Evolutionary conservation across 1,140 invertebrate genomes (phyloP).

Genomic region (Pseudomyrmex concolor): DNA sequence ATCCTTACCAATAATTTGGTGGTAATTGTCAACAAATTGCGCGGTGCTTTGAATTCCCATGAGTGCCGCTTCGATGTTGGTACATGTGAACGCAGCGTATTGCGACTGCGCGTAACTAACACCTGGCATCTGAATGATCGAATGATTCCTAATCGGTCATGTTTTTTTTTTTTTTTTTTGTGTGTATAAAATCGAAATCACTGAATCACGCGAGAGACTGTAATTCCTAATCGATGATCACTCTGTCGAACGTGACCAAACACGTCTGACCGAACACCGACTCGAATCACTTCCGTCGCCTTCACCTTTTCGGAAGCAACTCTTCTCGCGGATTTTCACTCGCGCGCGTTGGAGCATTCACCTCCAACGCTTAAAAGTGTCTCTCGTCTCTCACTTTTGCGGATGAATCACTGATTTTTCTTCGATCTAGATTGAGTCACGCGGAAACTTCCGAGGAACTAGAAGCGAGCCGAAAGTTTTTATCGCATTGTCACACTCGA

Average conservation of each 20-base stretch:
- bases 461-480: background rate
- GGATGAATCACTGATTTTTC: conserved; percentile 51
- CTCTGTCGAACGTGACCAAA: no score
- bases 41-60: conserved; percentile 85
- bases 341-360: conserved; percentile 38
- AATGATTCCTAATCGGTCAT: conserved; percentile 14
- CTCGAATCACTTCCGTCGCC: conserved; percentile 56
- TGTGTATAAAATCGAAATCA: no score
- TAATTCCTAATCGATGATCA: background rate
- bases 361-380: conserved; percentile 11
- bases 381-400: background rate
- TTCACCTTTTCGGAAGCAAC: conserved; percentile 1
- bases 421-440: conserved; percentile 43
- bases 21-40: conserved; percentile 84
- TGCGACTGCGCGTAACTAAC: conserved; percentile 68
- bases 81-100: conserved; percentile 69
- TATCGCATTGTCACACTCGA: conserved; percentile 25
- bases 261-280: conserved; percentile 49
- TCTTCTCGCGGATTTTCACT: conserved; percentile 31
- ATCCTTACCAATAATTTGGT: conserved; percentile 82
- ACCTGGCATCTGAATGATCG: conserved; percentile 70
- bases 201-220: no score
- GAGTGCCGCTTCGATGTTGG: conserved; percentile 79
- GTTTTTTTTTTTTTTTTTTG: background rate
- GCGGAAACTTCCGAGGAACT: conserved; percentile 14